Evolutionary conservation across 2,888 invertebrate genomes (phyloP).

Genomic region (Callosobruchus maculatus): DNA sequence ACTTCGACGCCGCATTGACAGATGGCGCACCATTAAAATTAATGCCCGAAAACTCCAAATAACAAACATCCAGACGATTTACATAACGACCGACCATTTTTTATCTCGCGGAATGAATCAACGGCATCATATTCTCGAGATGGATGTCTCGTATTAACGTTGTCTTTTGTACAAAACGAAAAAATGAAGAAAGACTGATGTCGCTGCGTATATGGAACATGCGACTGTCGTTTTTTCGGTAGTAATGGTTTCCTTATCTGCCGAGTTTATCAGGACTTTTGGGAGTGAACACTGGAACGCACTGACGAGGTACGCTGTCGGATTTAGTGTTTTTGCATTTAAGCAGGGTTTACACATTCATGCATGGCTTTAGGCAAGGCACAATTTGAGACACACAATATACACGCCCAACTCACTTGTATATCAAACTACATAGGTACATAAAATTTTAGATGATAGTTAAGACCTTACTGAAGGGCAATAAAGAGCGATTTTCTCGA

Average conservation of each 20-base stretch:
- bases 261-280: background rate
- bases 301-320: no score
- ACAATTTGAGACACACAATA: no score
- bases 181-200: background rate
- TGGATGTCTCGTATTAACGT: background rate
- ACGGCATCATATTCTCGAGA: slow-evolving; percentile 4
- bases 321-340: no score
- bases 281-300: background rate
- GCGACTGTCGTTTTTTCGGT: background rate
- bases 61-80: slow-evolving; percentile 36
- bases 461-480: no score
- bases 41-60: slow-evolving; percentile 33
- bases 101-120: slow-evolving; percentile 17
- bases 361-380: no score
- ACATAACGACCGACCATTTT: slow-evolving; percentile 36
- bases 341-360: no score
- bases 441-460: no score
- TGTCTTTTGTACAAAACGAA: background rate
- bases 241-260: background rate
- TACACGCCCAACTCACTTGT: no score
- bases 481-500: no score
- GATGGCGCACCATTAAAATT: slow-evolving; percentile 38
- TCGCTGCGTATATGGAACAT: background rate
- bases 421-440: no score
- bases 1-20: slow-evolving; percentile 29